Base-by-base conservation (phyloP, 1,140 invertebrate genomes). In the Drosophila albomicans region DNA sequence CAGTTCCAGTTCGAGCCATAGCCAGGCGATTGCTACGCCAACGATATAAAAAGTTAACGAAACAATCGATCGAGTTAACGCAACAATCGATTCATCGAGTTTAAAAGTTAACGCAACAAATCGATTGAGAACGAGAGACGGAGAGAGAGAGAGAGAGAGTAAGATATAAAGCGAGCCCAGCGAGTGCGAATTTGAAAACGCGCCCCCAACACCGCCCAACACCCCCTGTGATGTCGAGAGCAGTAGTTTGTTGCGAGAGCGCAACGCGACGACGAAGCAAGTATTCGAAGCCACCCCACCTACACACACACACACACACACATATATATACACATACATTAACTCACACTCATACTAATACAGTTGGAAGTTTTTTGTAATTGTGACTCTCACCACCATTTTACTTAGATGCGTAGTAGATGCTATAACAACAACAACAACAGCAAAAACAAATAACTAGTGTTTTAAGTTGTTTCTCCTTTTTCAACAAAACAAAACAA, bases 221-320 rank as follows among this genome's bases (percentile, higher is more conserved):
- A 77, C 75, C 63, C 73, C 73, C 73, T 75, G 73, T 75, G 73
- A 75, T 75, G 73, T 75, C 84, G 84, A 86, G 79, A 86, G 82
- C 76, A 85, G 82, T 85, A 87, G 82, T 87, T 87, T 71, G 82
- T 88, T 89, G 85, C 77, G 61, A 70, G 75, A 70, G 74, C 58
- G 82, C 81, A 72, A 69, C 75, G 84, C 84, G 78, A 89, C 84
- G 75, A 88, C 85, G 85, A 89, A 89, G 81, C 86, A 89, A 89
- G 85, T 89, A 89, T 89, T 89, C 86, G 85, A 89, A 89, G 85
- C 86, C 85, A 89, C 85, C 85, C 85, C 85, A 89, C 85, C 85
- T 90, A 89, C 85, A 89, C 85, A 75, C 69, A 79, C 48, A 77
- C 10, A 67, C 28, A 79, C 30, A 64, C 10, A 67, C 48, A 85